Conservation (phyloP, 2,888 invertebrate genomes). For the Agrilus mali region DNA sequence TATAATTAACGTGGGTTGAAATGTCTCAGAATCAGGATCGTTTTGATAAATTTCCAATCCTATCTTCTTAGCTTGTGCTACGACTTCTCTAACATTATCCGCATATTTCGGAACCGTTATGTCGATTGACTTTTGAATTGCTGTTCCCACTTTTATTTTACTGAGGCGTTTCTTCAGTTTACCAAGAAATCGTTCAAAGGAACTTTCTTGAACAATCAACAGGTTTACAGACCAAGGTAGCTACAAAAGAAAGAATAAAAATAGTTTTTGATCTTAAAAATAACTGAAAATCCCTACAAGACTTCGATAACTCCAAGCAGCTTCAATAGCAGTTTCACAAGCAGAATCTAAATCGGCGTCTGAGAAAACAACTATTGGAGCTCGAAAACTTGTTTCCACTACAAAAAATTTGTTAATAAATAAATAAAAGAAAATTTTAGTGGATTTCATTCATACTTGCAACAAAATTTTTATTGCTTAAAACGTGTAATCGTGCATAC, state of each 20-base stretch:
- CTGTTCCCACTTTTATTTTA: conserved; percentile 24
- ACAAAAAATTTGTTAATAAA: conserved; percentile 2
- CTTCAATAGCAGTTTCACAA: conserved; percentile 37
- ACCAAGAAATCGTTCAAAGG: conserved; percentile 32
- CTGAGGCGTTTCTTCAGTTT: conserved; percentile 33
- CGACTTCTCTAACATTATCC: conserved; percentile 16
- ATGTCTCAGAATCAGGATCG: conserved; percentile 8
- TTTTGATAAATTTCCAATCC: conserved; percentile 23
- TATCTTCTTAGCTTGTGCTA: conserved; percentile 18
- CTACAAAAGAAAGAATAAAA: conserved; percentile 23
- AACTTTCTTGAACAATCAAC: conserved; percentile 41
- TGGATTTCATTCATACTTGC: too few relatives aligned
- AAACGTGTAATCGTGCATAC: too few relatives aligned
- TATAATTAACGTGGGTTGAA: conserved; percentile 25
- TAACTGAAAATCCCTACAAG: conserved; percentile 28
- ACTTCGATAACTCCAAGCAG: conserved; percentile 40
- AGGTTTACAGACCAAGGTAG: conserved; percentile 38
- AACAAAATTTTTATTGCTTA: too few relatives aligned
- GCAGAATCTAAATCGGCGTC: conserved; percentile 43
- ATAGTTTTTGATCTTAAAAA: background rate
- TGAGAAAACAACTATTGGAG: conserved; percentile 40
- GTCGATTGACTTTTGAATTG: conserved; percentile 35
- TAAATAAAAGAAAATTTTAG: too few relatives aligned
- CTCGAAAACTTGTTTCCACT: conserved; percentile 10
- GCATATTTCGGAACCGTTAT: conserved; percentile 30